Conservation (phyloP, 37 sponge, comb jelly and placozoan species). For the Geodia barretti region DNA sequence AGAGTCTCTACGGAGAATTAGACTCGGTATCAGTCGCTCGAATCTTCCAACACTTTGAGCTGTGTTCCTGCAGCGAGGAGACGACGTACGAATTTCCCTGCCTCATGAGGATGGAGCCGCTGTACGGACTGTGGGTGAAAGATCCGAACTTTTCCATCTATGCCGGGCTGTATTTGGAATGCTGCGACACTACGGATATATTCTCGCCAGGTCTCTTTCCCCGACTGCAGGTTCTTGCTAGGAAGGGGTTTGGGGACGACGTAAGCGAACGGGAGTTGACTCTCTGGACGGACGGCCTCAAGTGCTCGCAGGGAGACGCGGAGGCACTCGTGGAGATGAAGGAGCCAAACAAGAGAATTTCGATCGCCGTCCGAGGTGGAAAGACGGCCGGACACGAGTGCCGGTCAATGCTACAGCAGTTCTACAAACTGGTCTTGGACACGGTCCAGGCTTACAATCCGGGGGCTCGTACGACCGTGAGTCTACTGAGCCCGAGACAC, state of each 20-base stretch:
- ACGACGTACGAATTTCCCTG: conserved; percentile 72
- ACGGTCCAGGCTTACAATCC: conserved; percentile 57
- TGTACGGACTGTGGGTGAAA: conserved; percentile 85
- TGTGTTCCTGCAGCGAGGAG: conserved; percentile 59
- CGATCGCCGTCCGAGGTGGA: conserved; percentile 73
- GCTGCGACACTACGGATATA: conserved; percentile 48
- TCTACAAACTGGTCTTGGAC: conserved; percentile 44
- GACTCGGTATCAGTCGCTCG: conserved; percentile 68
- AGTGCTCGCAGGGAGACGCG: conserved; percentile 86
- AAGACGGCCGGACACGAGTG: conserved; percentile 69
- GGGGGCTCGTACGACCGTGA: conserved; percentile 46
- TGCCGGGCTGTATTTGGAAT: conserved; percentile 62
- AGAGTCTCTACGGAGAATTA: conserved; percentile 62
- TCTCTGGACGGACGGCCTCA: conserved; percentile 85
- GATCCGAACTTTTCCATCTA: conserved; percentile 69
- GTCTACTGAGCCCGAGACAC: conserved; percentile 54
- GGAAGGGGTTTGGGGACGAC: conserved; percentile 64
- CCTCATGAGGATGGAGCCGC: conserved; percentile 76
- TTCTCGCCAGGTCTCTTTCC: conserved; percentile 79
- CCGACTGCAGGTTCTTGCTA: conserved; percentile 54
- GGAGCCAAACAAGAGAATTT: conserved; percentile 46
- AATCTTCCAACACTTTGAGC: conserved; percentile 87
- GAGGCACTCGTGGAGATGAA: conserved; percentile 51
- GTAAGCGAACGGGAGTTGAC: conserved; percentile 85
- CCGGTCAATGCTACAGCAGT: conserved; percentile 71